These are phyloP conservation scores for Prorops nasuta DNA, from an alignment of 1,140 invertebrate genomes.

Conservation along the genomic window DNA sequence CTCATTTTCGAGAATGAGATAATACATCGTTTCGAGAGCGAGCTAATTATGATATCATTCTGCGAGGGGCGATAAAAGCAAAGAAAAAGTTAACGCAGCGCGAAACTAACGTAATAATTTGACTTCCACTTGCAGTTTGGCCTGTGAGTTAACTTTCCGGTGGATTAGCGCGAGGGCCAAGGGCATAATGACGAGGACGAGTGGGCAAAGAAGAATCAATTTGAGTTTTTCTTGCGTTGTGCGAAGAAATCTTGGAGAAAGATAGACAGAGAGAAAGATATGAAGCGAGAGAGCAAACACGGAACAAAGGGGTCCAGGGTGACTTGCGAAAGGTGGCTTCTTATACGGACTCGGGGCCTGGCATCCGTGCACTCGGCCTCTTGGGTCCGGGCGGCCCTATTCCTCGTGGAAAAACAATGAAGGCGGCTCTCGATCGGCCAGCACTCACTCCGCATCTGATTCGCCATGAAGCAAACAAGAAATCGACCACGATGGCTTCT, in stretches of 20 bases:
- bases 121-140: conserved; percentile 12
- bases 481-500: conserved; percentile 31
- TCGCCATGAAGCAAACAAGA: conserved; percentile 42
- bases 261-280: no score
- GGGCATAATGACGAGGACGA: conserved; percentile 13
- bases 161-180: conserved; percentile 17
- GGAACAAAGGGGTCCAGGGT: conserved; percentile 38
- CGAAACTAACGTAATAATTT: conserved; percentile 20
- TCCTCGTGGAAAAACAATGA: conserved; percentile 43
- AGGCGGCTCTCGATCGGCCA: conserved; percentile 33
- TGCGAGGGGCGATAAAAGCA: no score
- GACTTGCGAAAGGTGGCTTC: conserved; percentile 42
- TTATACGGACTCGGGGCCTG: no score
- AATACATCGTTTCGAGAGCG: no score
- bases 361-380: no score
- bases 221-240: conserved; percentile 46
- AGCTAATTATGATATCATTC: no score
- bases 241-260: no score
- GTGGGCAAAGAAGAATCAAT: conserved; percentile 46
- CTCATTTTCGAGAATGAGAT: no score
- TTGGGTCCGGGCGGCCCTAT: no score
- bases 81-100: no score
- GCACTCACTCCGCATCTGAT: conserved; percentile 37
- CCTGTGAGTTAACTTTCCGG: conserved; percentile 19
- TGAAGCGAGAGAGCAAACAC: conserved; percentile 49